Evolutionary conservation across 2,888 invertebrate genomes (phyloP), one percentile per base, ranked within the genome.

Genomic region (Coenonympha arcania): DNA sequence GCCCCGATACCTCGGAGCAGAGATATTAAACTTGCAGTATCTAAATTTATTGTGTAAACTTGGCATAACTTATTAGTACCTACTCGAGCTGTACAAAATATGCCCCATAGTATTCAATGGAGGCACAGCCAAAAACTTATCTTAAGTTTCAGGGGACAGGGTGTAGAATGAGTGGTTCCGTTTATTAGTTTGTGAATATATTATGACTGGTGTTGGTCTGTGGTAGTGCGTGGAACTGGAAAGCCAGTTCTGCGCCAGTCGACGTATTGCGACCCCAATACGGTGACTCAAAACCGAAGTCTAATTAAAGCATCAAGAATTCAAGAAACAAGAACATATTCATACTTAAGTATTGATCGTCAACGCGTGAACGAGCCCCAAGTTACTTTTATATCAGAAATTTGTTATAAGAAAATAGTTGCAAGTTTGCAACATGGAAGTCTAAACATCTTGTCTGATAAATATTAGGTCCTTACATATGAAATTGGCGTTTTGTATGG

Each of bases 191-290:
- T 45, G 49, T 47, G 41, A 50, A 52, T 50, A 54, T 51, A 52
- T n/a, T n/a, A n/a, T 49, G 41, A 54, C 48, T 54, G 48, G 50
- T 56, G 44, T 45, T 46, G 48, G 46, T 34, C 46, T 36, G 52
- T 41, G 46, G 48, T 48, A 52, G 48, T 50, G 54, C 49, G 56
- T 55, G 55, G 55, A 56, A 58, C 52, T 57, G 46, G 55, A 58
- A 56, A 59, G 57, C 59, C 59, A 53, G 55, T 58, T 59, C 55
- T 54, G 52, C 33, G 52, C 41, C 42, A 50, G 52, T 52, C 54
- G 55, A 55, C 43, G 51, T 54, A 47, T 47, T 55, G 44, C 54
- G 59, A 59, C 57, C 59, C 55, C 55, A 57, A 59, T 57, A 49
- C 50, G 40, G 47, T 46, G 54, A 55, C 40, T 55, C 52, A 54